These are phyloP conservation scores for Hydra vulgaris DNA, from an alignment of 30 jellyfish, hydroid and myxozoan species.

Conservation along the genomic window DNA sequence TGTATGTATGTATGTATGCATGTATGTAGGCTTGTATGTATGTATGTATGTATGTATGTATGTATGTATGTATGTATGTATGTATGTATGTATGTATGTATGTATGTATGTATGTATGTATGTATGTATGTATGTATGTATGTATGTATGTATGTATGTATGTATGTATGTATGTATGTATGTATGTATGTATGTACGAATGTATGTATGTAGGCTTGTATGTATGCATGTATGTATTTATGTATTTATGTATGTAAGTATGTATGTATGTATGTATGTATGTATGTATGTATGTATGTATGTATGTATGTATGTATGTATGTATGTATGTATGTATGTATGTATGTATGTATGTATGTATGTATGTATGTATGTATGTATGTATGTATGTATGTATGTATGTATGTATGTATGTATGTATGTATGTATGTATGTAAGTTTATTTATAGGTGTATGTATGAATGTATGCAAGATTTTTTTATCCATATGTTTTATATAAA, in stretches of 20 bases:
- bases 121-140: not conserved
- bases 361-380: not conserved
- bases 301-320: not conserved
- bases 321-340: not conserved
- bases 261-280: not conserved
- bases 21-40: not conserved
- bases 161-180: not conserved
- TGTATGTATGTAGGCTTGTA: not conserved
- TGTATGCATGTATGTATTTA: not conserved
- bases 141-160: not conserved
- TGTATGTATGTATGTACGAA: not conserved
- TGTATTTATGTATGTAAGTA: not conserved
- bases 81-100: not conserved
- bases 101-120: not conserved
- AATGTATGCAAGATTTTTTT: too few relatives aligned
- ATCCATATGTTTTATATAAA: too few relatives aligned
- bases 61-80: not conserved
- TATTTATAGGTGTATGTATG: too few relatives aligned
- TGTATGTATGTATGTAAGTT: not conserved
- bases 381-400: not conserved
- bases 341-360: conserved; percentile 1
- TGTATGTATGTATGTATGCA: not conserved
- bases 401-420: not conserved
- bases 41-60: not conserved
- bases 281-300: not conserved